These are phyloP conservation scores for Saxidomus purpurata DNA, from an alignment of 1,140 invertebrate genomes.

Conservation along the genomic window DNA sequence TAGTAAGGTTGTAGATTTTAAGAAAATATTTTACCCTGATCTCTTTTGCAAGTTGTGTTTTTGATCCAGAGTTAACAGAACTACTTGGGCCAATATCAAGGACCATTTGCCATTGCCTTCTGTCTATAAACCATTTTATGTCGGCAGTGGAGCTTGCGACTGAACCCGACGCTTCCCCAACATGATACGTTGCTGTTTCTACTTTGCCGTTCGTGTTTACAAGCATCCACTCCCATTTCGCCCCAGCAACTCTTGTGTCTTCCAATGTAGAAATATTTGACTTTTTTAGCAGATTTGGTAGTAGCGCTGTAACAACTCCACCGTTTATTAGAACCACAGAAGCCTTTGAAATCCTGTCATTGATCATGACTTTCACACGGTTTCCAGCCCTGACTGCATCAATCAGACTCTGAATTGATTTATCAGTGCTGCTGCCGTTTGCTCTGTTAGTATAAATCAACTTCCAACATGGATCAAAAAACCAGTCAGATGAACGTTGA, in stretches of 20 bases:
- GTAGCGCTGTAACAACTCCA: background rate
- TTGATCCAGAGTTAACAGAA: background rate
- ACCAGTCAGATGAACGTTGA: background rate
- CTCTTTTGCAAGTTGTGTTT: background rate
- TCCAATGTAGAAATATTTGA: background rate
- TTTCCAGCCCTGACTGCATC: background rate
- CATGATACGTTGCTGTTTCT: background rate
- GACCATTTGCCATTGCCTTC: background rate
- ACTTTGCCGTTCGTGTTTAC: background rate
- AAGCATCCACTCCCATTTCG: background rate
- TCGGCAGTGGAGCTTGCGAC: background rate
- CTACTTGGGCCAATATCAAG: background rate
- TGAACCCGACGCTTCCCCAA: background rate
- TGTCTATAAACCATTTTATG: background rate
- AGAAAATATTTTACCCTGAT: background rate
- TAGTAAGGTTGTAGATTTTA: background rate
- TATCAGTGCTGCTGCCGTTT: background rate
- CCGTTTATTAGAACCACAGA: background rate
- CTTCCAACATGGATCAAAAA: background rate
- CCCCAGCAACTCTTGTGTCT: background rate
- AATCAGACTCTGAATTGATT: background rate
- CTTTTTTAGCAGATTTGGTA: background rate
- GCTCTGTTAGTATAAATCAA: background rate
- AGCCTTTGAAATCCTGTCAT: background rate
- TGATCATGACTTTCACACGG: background rate